Conservation (phyloP, 2,888 invertebrate species). For the Rhaphigaster nebulosa region DNA sequence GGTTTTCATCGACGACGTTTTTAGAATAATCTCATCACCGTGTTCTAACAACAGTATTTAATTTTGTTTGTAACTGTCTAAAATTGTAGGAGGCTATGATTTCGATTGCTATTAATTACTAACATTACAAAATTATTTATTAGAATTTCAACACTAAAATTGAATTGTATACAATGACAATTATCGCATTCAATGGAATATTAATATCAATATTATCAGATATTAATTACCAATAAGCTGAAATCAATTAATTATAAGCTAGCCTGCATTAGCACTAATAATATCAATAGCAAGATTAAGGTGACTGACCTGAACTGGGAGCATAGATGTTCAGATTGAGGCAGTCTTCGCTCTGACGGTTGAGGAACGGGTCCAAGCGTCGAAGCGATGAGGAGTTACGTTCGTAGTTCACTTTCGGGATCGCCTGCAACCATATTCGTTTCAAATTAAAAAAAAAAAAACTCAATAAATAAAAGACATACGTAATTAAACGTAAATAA, state of each 20-base stretch:
- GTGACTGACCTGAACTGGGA: constrained; percentile 71
- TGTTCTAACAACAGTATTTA: too few species aligned
- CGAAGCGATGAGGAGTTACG: constrained; percentile 64
- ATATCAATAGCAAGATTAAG: background rate
- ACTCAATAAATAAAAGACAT: too few species aligned
- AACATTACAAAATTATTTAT: too few species aligned
- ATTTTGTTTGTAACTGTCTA: too few species aligned
- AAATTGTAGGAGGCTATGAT: too few species aligned
- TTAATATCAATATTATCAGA: background rate
- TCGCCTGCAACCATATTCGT: background rate
- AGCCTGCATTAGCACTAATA: background rate
- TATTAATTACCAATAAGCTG: background rate
- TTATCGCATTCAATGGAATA: background rate
- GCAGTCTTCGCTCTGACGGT: constrained; percentile 75
- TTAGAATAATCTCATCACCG: too few species aligned
- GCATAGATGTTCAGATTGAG: constrained; percentile 75
- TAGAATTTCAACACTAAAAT: background rate
- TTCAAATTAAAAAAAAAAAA: background rate
- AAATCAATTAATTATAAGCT: background rate
- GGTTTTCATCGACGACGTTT: too few species aligned
- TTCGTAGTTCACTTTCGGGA: constrained; percentile 37
- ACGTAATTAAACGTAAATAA: too few species aligned
- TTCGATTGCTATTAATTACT: too few species aligned
- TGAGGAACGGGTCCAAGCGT: constrained; percentile 70
- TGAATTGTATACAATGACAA: background rate